Base-by-base conservation (phyloP, 2,113 vertebrate genomes). In the Gracilinanus agilis region DNA sequence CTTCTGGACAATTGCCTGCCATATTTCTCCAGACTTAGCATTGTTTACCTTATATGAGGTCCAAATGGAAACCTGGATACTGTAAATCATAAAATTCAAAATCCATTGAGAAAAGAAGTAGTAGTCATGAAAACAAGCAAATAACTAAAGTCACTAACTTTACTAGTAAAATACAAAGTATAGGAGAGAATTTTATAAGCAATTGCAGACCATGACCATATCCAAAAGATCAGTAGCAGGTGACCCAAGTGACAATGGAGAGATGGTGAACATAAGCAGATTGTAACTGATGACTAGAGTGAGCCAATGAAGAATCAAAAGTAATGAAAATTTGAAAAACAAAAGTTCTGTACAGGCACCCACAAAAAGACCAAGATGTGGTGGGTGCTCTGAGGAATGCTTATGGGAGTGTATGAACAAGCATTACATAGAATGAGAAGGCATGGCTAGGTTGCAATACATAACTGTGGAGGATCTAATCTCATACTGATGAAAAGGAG, bases 61-160 rank as follows among this genome's bases (percentile, higher is more conserved):
- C 23, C 89, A 49, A 91, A 91, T 91, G 75, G 89, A 75, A 90
- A 75, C 54, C 21, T 91, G 93, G 34, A 92, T 94, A 89, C 3
- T 83, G 27, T 34, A 9, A 67, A 91, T 94, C 55, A 55, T 34
- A 29, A 89, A 91, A 93, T 95, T 56, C 88, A 94, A 67, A 75
- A 88, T 61, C 27, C 93, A 61, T 10, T 67, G 61, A 67, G 61
- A 67, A 67, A 67, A 34, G 61, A n/a, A n/a, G 34, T 34, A 67
- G 3, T 67, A n/a, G 11, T 34, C 61, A n/a, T 34, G 61, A n/a
- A 67, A 67, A 67, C 25, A 34, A 67, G 27, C 58, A 61, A 61
- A 61, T 61, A 67, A 67, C 61, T 61, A 61, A 58, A 27, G 27
- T 61, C 58, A 34, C 58, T 61, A 34, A 34, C 58, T 61, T 61